Evolutionary conservation across 2,888 invertebrate genomes (phyloP).

Genomic region (Luperina nickerlii): DNA sequence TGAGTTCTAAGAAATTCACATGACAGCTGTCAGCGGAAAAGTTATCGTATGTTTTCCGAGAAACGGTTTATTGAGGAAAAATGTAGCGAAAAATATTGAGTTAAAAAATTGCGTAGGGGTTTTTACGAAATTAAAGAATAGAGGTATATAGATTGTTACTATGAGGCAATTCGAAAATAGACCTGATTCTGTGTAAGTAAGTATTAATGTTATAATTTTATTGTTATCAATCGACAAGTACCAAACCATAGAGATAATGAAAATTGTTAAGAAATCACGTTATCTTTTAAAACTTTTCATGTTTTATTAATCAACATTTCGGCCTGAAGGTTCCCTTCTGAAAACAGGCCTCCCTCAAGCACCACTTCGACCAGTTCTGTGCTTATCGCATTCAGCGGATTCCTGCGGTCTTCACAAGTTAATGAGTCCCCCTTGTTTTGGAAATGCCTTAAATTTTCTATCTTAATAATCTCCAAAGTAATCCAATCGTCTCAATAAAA

Average conservation of each 20-base stretch:
- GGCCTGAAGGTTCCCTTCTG: no score
- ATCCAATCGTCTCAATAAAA: slow-evolving; percentile 16
- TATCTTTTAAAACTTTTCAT: neutral
- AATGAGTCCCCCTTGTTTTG: neutral
- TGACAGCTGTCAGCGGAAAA: slow-evolving; percentile 27
- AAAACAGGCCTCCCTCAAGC: no score
- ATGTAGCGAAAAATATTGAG: neutral
- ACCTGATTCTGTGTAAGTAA: neutral
- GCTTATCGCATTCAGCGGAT: neutral
- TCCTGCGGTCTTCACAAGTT: neutral
- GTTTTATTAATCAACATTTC: neutral
- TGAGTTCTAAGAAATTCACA: neutral
- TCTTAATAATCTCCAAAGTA: neutral
- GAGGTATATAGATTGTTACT: neutral
- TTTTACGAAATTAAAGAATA: neutral
- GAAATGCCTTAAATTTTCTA: neutral
- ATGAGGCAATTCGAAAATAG: neutral
- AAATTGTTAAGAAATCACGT: neutral
- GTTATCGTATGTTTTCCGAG: slow-evolving; percentile 15
- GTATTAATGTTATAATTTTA: neutral
- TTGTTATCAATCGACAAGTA: neutral
- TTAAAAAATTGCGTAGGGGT: neutral
- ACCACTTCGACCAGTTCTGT: neutral
- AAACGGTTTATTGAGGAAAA: slow-evolving; percentile 11
- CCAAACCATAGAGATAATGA: no score